Evolutionary conservation across 2,113 vertebrate genomes (phyloP).

Genomic region (Cynocephalus volans): DNA sequence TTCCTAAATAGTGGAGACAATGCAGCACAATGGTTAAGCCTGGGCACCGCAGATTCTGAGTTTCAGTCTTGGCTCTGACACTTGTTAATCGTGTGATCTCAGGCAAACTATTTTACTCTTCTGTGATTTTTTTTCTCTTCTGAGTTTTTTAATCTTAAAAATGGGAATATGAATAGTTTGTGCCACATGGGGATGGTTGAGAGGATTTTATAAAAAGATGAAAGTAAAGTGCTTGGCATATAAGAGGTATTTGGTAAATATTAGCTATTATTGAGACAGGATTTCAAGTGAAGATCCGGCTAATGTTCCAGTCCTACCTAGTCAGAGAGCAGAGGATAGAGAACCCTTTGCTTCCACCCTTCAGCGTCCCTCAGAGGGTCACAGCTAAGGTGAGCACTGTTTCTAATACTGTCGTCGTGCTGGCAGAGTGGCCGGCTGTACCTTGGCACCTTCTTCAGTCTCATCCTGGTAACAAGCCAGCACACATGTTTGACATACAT

Average conservation of each 20-base stretch:
- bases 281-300: background rate
- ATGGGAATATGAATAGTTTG: background rate
- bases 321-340: background rate
- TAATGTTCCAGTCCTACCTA: background rate
- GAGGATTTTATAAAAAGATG: background rate
- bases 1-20: background rate
- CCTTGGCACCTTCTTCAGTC: background rate
- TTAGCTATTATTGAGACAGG: background rate
- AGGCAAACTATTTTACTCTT: background rate
- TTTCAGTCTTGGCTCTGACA: background rate
- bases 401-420: background rate
- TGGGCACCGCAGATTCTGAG: background rate
- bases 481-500: accelerated
- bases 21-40: too few relatives aligned
- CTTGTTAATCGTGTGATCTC: background rate
- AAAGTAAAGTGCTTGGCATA: background rate
- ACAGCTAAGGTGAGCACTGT: background rate
- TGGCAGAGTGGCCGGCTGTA: background rate
- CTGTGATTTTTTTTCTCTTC: too few relatives aligned
- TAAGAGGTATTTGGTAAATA: background rate
- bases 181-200: background rate
- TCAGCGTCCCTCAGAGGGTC: accelerated
- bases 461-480: background rate
- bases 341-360: accelerated
- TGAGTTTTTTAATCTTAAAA: background rate